Percentiles rank a stretch among this genome's conserved stretches.
phyloP scores from a whole-genome alignment of 1,140 invertebrate species.

The Drosophila teissieri region DNA sequence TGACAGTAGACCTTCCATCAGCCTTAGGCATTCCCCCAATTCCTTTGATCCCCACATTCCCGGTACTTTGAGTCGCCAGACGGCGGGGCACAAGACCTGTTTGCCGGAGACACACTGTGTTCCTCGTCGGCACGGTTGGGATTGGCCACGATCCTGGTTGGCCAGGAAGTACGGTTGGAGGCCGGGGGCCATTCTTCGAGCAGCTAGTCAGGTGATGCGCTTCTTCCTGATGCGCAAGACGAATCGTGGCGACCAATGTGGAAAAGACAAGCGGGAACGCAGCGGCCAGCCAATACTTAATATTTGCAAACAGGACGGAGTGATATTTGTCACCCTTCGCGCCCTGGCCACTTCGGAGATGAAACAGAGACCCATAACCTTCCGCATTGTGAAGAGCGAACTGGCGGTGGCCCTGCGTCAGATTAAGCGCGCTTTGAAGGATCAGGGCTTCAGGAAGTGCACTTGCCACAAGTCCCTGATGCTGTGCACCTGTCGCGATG shows the following conservation, averaged over 20 bases:
- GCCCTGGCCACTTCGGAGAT: slow-evolving; percentile 24
- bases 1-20: neutral
- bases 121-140: slow-evolving; percentile 67
- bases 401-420: slow-evolving; percentile 36
- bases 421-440: slow-evolving; percentile 60
- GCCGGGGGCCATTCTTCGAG: slow-evolving; percentile 60
- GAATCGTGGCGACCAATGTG: too few relatives aligned
- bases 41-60: too few relatives aligned
- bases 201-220: slow-evolving; percentile 67
- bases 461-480: slow-evolving; percentile 65
- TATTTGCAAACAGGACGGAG: slow-evolving; percentile 63
- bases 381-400: slow-evolving; percentile 70
- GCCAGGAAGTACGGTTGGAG: slow-evolving; percentile 61
- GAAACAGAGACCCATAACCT: slow-evolving; percentile 67
- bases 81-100: slow-evolving; percentile 52
- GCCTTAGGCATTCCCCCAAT: neutral
- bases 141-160: slow-evolving; percentile 46
- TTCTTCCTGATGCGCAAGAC: slow-evolving; percentile 50
- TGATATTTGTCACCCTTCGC: slow-evolving; percentile 63
- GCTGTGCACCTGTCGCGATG: slow-evolving; percentile 64
- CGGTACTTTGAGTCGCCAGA: neutral
- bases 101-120: slow-evolving; percentile 28
- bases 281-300: slow-evolving; percentile 45
- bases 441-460: slow-evolving; percentile 69
- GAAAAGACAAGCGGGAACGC: neutral